A percentile compares a stretch with the other conserved stretches of the same genome.
Conservation (phyloP, 37 sponge, comb jelly and placozoan genomes). For the Geodia barretti region DNA sequence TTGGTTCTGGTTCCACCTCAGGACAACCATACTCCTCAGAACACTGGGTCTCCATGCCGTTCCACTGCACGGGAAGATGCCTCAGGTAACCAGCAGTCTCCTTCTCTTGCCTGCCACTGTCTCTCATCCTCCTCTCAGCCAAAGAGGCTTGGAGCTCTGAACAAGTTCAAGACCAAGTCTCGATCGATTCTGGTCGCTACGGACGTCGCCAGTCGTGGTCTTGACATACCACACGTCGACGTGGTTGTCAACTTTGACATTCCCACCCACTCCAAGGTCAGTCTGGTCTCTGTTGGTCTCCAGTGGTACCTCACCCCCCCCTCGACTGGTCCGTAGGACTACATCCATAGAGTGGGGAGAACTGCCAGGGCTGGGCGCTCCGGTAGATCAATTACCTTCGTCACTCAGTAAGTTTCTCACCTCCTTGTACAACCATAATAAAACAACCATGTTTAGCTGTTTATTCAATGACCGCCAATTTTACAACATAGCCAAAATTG, state of each 20-base stretch:
- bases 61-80: slow-evolving; percentile 96
- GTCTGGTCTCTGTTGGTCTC: background rate
- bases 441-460: too few species aligned
- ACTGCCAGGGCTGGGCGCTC: slow-evolving; percentile 97
- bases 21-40: slow-evolving; percentile 87
- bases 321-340: slow-evolving; percentile 60
- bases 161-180: slow-evolving; percentile 91
- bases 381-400: slow-evolving; percentile 93
- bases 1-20: slow-evolving; percentile 5
- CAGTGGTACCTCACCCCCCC: background rate
- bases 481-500: too few species aligned
- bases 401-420: slow-evolving; percentile 85
- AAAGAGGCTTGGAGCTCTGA: slow-evolving; percentile 95
- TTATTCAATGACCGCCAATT: too few species aligned
- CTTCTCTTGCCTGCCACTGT: background rate
- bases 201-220: slow-evolving; percentile 98
- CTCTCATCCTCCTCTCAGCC: slow-evolving; percentile 19
- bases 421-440: too few species aligned
- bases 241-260: slow-evolving; percentile 98
- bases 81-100: slow-evolving; percentile 21
- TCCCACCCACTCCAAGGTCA: slow-evolving; percentile 95
- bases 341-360: slow-evolving; percentile 97
- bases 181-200: slow-evolving; percentile 92
- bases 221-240: slow-evolving; percentile 99
- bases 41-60: slow-evolving; percentile 93